A percentile compares a stretch with the other conserved stretches of the same genome.
These are phyloP conservation scores for Rhodinocichla rosea DNA, from an alignment of 2,113 vertebrate genomes.

Conservation along the genomic window DNA sequence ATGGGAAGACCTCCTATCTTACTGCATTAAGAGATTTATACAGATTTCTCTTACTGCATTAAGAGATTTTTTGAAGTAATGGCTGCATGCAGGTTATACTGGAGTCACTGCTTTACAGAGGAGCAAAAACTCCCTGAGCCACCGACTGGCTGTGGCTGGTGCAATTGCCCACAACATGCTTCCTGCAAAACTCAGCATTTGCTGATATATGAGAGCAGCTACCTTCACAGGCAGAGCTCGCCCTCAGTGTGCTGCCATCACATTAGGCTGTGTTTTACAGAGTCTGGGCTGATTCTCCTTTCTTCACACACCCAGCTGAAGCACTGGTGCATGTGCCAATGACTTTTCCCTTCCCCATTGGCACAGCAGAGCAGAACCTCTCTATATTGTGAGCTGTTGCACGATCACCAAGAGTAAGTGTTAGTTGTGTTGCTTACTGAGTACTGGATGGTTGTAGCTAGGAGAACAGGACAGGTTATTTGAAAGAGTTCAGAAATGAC, in stretches of 20 bases:
- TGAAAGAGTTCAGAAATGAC: slow-evolving; percentile 32
- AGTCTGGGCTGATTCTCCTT: not conserved
- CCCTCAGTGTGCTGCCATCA: not conserved
- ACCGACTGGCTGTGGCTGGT: not conserved
- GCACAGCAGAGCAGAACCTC: not conserved
- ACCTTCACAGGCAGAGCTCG: not conserved
- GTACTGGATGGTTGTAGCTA: not conserved
- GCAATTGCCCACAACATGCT: not conserved
- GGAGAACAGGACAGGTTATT: slow-evolving; percentile 4
- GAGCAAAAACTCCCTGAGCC: not conserved
- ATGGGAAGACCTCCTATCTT: not conserved
- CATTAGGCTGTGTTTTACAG: not conserved
- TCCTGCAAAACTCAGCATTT: not conserved
- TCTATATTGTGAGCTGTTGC: not conserved
- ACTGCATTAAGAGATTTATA: not conserved
- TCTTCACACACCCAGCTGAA: not conserved
- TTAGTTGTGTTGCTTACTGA: slow-evolving; percentile 22
- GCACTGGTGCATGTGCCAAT: not conserved
- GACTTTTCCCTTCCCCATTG: not conserved
- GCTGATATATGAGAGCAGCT: not conserved
- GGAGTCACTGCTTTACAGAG: not conserved
- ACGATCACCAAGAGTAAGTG: not conserved
- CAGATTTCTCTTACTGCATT: not conserved
- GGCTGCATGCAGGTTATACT: not conserved
- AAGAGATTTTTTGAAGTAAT: not conserved